A percentile compares a stretch with the other conserved stretches of the same genome.
These are phyloP conservation scores for Anas platyrhynchos DNA, from an alignment of 2,113 vertebrate species.

Conservation along the genomic window DNA sequence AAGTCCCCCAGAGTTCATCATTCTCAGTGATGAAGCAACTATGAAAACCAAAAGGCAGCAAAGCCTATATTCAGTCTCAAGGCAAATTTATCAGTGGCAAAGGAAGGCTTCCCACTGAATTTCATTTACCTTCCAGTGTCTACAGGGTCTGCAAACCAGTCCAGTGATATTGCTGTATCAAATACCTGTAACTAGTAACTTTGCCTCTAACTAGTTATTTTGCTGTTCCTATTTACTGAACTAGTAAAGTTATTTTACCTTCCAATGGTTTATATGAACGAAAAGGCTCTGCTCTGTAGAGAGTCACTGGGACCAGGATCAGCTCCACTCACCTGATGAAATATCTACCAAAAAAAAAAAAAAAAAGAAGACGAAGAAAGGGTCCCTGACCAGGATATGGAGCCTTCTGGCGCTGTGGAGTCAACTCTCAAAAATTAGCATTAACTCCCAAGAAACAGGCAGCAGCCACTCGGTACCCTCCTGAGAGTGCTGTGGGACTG, in stretches of 20 bases:
- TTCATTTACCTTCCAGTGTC: neutral
- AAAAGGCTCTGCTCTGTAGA: neutral
- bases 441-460: neutral
- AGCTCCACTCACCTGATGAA: neutral
- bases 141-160: neutral
- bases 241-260: neutral
- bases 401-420: neutral
- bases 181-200: neutral
- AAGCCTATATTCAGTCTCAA: neutral
- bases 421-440: neutral
- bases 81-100: neutral
- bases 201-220: neutral
- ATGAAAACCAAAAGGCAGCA: neutral
- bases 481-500: neutral
- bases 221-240: neutral
- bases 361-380: neutral
- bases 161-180: neutral
- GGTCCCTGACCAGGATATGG: neutral
- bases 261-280: neutral
- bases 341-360: neutral
- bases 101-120: neutral
- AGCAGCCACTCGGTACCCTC: neutral
- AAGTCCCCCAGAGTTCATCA: neutral
- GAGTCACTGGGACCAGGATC: neutral
- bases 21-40: neutral